phyloP scores from a whole-genome alignment of 2,113 vertebrate genomes.

The Spheniscus mendiculus region DNA sequence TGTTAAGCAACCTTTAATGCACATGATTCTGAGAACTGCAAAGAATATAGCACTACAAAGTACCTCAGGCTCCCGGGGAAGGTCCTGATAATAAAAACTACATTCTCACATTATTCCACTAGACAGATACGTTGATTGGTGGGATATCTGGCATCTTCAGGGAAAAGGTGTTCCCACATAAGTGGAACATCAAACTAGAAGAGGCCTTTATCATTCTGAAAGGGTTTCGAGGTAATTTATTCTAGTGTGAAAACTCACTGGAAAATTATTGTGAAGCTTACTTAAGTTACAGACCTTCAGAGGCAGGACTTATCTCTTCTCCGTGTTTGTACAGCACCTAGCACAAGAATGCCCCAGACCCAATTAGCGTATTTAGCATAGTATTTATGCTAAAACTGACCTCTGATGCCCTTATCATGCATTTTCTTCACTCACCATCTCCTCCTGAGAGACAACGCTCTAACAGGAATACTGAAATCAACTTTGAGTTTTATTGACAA shows the following conservation, averaged over 20 bases:
- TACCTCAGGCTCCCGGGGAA: constrained; percentile 42
- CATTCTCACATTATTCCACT: constrained; percentile 37
- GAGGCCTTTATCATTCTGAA: constrained; percentile 12
- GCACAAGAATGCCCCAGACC: not conserved
- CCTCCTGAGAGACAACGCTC: not conserved
- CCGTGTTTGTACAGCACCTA: not conserved
- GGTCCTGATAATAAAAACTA: constrained; percentile 44
- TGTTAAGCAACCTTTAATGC: constrained; percentile 64
- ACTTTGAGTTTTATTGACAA: not conserved
- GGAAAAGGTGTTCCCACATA: constrained; percentile 25
- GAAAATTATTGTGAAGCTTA: not conserved
- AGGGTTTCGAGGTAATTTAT: not conserved
- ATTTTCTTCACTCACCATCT: not conserved
- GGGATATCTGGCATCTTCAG: not conserved
- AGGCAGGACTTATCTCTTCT: not conserved
- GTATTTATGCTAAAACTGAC: not conserved
- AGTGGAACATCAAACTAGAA: not conserved
- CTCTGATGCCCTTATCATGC: not conserved
- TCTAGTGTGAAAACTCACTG: not conserved
- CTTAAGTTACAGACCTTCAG: not conserved
- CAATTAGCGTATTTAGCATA: not conserved
- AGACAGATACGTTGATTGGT: not conserved
- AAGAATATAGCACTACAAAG: constrained; percentile 50
- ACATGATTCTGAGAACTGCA: constrained; percentile 37
- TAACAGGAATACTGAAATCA: not conserved